Evolutionary conservation across 1,140 invertebrate species (phyloP).

Genomic region (Semibalanus balanoides): DNA sequence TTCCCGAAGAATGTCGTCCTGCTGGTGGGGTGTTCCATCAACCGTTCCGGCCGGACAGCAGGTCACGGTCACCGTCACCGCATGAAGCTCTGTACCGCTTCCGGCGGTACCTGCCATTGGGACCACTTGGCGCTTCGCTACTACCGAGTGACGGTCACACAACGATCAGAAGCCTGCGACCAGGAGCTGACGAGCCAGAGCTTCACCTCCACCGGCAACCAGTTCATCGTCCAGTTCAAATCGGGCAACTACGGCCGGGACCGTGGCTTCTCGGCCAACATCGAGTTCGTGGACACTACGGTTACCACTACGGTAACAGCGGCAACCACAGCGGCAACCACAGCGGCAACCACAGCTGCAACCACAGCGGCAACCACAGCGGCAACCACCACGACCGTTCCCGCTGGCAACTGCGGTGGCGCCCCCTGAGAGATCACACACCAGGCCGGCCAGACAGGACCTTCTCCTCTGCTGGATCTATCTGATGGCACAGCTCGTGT

Average conservation of each 20-base stretch:
- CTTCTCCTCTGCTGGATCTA: no score
- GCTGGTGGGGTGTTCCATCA: background rate
- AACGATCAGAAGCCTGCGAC: background rate
- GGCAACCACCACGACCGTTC: no score
- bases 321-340: no score
- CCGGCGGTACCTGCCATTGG: background rate
- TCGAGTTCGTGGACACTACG: background rate
- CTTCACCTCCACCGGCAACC: background rate
- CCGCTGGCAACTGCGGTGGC: no score
- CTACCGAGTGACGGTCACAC: background rate
- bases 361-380: no score
- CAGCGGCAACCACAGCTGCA: no score
- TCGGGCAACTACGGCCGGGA: background rate
- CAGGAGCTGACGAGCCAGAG: background rate
- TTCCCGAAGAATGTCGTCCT: background rate
- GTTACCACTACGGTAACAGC: no score
- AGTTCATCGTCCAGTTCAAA: background rate
- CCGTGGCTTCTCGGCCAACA: background rate
- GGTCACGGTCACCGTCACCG: background rate
- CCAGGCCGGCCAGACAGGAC: no score
- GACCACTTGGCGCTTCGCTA: background rate
- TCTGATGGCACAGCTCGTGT: no score
- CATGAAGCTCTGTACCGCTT: background rate
- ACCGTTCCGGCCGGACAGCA: background rate
- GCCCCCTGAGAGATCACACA: no score